A percentile compares a stretch with the other conserved stretches of the same genome.
phyloP scores from a whole-genome alignment of 2,797 vertebrate species.

The Carduelis carduelis region DNA sequence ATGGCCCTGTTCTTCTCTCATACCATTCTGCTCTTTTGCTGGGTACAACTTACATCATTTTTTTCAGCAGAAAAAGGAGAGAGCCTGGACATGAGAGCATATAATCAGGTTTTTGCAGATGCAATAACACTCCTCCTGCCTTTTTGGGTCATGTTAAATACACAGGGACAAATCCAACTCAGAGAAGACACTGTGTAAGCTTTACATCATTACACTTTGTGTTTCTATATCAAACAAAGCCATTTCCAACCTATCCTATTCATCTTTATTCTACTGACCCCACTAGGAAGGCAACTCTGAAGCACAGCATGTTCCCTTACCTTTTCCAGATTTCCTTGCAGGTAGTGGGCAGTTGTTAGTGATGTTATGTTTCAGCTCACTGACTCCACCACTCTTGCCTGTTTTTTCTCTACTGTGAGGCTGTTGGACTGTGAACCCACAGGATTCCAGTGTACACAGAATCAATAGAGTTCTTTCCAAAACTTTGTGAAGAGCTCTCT shows the following conservation, averaged over 20 bases:
- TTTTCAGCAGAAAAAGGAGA: background rate
- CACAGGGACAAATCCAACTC: fast-evolving
- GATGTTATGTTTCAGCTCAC: background rate
- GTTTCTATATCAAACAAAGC: background rate
- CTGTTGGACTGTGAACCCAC: background rate
- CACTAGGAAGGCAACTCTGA: background rate
- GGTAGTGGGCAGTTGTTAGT: background rate
- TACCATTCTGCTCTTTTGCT: background rate
- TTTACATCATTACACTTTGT: background rate
- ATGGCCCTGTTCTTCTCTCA: background rate
- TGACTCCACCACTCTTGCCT: background rate
- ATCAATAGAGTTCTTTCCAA: background rate
- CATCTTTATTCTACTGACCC: background rate
- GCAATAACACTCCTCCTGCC: background rate
- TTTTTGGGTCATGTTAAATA: background rate
- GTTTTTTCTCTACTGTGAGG: background rate
- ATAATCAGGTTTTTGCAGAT: background rate
- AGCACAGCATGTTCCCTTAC: background rate
- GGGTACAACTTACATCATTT: fast-evolving
- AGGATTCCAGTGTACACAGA: background rate
- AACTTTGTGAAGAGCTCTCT: background rate
- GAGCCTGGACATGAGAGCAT: background rate
- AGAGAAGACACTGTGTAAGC: background rate
- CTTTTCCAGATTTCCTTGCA: background rate
- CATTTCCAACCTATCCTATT: background rate